These are phyloP conservation scores for Diglossa brunneiventris DNA, from an alignment of 2,113 vertebrate genomes.

Conservation along the genomic window DNA sequence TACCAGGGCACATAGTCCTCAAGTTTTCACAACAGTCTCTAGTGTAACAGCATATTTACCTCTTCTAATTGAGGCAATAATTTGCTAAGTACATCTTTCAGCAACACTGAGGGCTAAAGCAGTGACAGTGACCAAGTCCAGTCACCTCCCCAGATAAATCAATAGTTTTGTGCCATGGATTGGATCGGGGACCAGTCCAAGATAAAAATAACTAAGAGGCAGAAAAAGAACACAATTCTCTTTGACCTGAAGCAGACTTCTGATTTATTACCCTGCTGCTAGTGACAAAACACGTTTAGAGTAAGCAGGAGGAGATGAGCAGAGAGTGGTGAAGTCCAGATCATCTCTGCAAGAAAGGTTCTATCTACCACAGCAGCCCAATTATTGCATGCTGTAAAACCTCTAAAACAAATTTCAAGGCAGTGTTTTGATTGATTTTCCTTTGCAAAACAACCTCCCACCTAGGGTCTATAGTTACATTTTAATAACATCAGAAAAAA, in stretches of 20 bases:
- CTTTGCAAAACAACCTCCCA: background rate
- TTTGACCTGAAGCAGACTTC: background rate
- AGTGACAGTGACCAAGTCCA: background rate
- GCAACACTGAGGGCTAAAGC: background rate
- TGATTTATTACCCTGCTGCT: background rate
- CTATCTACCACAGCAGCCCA: background rate
- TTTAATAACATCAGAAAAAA: background rate
- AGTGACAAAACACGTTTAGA: background rate
- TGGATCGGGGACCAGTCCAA: background rate
- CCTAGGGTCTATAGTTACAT: background rate
- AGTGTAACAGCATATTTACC: background rate
- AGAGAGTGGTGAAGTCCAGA: background rate
- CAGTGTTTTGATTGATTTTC: conserved; percentile 2
- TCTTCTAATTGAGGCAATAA: background rate
- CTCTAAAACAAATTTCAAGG: background rate
- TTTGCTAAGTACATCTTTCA: background rate
- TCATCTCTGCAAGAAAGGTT: background rate
- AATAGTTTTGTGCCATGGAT: background rate
- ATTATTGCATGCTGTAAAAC: background rate
- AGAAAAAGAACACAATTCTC: background rate
- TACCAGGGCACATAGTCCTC: background rate
- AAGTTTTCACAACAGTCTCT: background rate
- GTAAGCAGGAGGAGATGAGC: background rate
- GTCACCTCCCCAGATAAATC: background rate
- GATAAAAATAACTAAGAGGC: background rate